A percentile compares a stretch with the other conserved stretches of the same genome.
Evolutionary conservation across 2,113 vertebrate genomes (phyloP).

Genomic region (Pelmatolapia mariae): DNA sequence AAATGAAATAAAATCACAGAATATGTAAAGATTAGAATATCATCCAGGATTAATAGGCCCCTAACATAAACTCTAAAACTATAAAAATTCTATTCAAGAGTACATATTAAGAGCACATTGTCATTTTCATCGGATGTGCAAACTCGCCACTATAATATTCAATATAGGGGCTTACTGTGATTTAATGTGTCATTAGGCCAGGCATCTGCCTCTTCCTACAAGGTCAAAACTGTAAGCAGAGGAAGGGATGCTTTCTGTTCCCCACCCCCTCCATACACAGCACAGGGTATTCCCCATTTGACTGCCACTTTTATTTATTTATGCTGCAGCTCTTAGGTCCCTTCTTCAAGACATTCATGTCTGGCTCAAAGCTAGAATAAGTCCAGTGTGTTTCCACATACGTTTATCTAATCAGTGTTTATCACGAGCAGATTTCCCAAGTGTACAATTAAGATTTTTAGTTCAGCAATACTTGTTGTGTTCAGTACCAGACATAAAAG

Average conservation of each 20-base stretch:
- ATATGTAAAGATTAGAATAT: neutral
- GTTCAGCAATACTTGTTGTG: neutral
- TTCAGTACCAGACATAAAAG: neutral
- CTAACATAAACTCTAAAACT: neutral
- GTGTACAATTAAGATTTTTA: neutral
- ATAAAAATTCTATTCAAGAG: neutral
- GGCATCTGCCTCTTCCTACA: neutral
- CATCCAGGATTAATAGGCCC: neutral
- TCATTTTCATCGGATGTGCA: neutral
- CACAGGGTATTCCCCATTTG: constrained; percentile 11
- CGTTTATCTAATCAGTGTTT: neutral
- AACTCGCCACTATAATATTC: neutral
- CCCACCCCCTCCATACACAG: neutral
- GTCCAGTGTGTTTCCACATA: neutral
- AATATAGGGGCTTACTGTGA: neutral
- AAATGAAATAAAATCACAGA: neutral
- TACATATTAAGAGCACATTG: neutral
- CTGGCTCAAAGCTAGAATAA: neutral
- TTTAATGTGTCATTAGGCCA: neutral
- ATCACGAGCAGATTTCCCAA: neutral
- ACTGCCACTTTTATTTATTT: constrained; percentile 53
- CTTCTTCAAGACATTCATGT: neutral
- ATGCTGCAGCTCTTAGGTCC: constrained; percentile 5
- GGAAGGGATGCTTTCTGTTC: neutral
- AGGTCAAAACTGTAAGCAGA: constrained; percentile 41